Evolutionary conservation across 1,140 invertebrate genomes (phyloP).

Genomic region (Drosophila pachea): DNA sequence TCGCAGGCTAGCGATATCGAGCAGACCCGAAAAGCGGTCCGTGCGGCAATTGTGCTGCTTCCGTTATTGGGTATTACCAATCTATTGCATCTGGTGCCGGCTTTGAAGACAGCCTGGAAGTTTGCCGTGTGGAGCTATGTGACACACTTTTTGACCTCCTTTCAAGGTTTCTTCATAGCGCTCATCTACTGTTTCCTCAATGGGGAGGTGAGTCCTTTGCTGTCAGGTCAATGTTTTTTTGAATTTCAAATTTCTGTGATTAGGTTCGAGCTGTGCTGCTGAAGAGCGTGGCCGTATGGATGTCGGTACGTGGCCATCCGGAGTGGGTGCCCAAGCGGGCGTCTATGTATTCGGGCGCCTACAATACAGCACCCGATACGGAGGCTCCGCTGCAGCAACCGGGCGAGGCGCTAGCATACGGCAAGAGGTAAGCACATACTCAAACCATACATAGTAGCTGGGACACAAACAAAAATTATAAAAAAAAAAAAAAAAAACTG

Average conservation of each 20-base stretch:
- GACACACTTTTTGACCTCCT: conserved; percentile 89
- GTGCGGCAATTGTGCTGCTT: conserved; percentile 88
- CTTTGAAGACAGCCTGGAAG: conserved; percentile 83
- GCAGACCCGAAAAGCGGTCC: conserved; percentile 89
- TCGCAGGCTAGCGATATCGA: conserved; percentile 88
- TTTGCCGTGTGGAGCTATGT: conserved; percentile 91
- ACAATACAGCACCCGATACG: conserved; percentile 74
- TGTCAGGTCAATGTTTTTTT: not conserved
- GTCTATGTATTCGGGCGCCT: conserved; percentile 79
- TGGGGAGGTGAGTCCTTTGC: conserved; percentile 85
- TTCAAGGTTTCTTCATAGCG: conserved; percentile 92
- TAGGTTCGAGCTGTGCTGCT: conserved; percentile 81
- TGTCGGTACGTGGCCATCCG: conserved; percentile 80
- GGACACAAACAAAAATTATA: not conserved
- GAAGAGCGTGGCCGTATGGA: conserved; percentile 81
- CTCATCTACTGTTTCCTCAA: conserved; percentile 93
- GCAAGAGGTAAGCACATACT: conserved; percentile 48
- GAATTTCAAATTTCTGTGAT: not conserved
- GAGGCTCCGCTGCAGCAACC: conserved; percentile 57
- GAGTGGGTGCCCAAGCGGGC: conserved; percentile 79
- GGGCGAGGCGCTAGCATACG: conserved; percentile 35
- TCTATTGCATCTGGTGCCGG: conserved; percentile 85
- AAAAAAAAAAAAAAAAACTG: not conserved
- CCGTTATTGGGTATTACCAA: conserved; percentile 91
- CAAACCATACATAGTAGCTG: not conserved